Base-by-base conservation (phyloP, 92 coral and sea anemone species). In the Porites rus region DNA sequence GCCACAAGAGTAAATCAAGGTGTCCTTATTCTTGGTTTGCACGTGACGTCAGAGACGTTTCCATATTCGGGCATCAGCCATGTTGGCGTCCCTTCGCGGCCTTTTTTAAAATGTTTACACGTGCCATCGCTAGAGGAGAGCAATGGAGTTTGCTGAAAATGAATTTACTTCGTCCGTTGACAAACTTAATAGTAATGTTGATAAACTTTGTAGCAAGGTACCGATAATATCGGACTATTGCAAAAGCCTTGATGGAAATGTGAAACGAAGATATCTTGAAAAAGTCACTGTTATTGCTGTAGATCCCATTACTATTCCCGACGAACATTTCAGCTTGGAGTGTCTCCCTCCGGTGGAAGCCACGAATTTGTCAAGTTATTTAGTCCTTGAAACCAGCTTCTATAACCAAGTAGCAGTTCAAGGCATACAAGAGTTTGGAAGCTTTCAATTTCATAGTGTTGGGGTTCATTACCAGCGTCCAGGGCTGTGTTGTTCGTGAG, bases 1-100 rank as follows among this genome's bases (percentile, higher is more conserved):
- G 92, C 92, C 77, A 77, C 84, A 56, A 83, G 76, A 60, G 85
- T 83, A 31, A 89, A 89, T 62, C 70, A 89, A 83, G 88, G 92
- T 46, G 85, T 89, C 17, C 83, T 89, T 65, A 77, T 89, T 83
- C 25, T 77, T 20, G 76, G 60, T 54, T 54, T 54, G 14, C 60
- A 0, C 60, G 60, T 54, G 60, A 54, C 12, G 60, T 54, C 60
- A 54, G 60, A 54, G 60, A 54, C 60, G 13, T 54, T 54, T 77
- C 28, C 69, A 65, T 65, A 65, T 21, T 65, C 8, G 69, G 20
- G 28, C 1, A 74, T 54, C 78, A 11, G 78, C 65, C 64, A 74
- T 20, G 64, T 20, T 74, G 63, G 78, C 6, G 78, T 52, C 46
- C 76, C 22, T 46, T 14, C 76, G 2, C 10, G 4, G 72, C 58